Conservation (phyloP, 2,888 invertebrate species). For the Bombylius discolor region DNA sequence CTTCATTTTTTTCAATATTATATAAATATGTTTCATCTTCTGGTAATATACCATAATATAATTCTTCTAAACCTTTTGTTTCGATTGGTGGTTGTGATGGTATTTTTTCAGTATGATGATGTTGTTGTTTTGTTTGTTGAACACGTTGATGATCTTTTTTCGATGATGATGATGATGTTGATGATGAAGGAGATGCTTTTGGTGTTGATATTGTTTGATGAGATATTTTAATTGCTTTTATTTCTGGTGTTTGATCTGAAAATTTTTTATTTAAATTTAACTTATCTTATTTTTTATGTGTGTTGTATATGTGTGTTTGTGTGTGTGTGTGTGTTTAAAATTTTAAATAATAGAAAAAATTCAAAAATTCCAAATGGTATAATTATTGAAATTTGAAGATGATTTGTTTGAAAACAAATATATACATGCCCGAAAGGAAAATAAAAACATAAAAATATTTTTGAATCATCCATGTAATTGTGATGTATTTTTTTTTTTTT, state of each 20-base stretch:
- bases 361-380: no score
- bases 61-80: conserved; percentile 29
- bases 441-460: no score
- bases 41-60: conserved; percentile 30
- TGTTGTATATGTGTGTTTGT: not conserved
- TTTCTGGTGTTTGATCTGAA: no score
- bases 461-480: no score
- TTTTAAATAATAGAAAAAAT: no score
- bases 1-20: conserved; percentile 13
- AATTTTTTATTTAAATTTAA: not conserved
- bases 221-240: no score
- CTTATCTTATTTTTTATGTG: not conserved
- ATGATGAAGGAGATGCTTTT: not conserved
- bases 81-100: conserved; percentile 21
- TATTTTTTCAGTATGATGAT: not conserved
- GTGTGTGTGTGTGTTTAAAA: no score
- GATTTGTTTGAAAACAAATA: no score
- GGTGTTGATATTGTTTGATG: not conserved
- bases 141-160: not conserved
- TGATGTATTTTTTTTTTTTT: no score
- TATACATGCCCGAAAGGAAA: no score
- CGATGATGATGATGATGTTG: not conserved
- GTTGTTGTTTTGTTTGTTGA: not conserved
- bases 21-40: conserved; percentile 27
- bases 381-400: no score